Evolutionary conservation across 2,113 vertebrate species (phyloP), one percentile per base, ranked within the genome.

Genomic region (Nothobranchius kuhntae): DNA sequence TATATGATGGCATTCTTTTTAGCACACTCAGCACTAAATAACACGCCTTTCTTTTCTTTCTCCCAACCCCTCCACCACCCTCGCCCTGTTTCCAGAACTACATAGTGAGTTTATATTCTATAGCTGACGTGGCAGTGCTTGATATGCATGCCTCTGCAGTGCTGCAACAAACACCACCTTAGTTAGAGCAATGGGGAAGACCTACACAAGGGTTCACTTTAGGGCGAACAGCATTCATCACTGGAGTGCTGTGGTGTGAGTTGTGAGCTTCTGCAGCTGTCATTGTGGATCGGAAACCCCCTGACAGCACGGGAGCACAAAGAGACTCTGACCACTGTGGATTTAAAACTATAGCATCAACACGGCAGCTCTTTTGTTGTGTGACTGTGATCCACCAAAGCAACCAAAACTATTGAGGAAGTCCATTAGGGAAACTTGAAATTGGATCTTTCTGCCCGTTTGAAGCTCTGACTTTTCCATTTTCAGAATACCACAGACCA

Each of bases 21-120:
- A 65, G 81, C 89, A 30, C 38, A 61, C 61, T 87, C 89, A 88
- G 87, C 87, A 77, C 57, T 83, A 81, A 85, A 68, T 75, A 88
- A 76, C 69, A 66, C 54, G 56, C 65, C 56, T 42, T 21, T 12
- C 14, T 7, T 24, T 3, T 3, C 3, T 42, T 35, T 62, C 42
- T n/a, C n/a, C 9, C 36, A 3, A 2, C n/a, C 12, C 40, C 61
- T 46, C 13, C 14, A 3, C 36, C 9, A 4, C n/a, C 12, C 6
- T 9, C 21, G 5, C 21, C 35, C 50, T 12, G 24, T 72, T 77
- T 72, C 46, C 60, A 68, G 72, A 82, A 74, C 59, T 58, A 68
- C 60, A 68, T 75, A 74, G 38, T 63, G 53, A 65, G 73, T 86
- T 86, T 75, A 51, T 71, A 84, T 84, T 87, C 62, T 74, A 75